Evolutionary conservation across 2,113 vertebrate genomes (phyloP).

Genomic region (Atractosteus spatula): DNA sequence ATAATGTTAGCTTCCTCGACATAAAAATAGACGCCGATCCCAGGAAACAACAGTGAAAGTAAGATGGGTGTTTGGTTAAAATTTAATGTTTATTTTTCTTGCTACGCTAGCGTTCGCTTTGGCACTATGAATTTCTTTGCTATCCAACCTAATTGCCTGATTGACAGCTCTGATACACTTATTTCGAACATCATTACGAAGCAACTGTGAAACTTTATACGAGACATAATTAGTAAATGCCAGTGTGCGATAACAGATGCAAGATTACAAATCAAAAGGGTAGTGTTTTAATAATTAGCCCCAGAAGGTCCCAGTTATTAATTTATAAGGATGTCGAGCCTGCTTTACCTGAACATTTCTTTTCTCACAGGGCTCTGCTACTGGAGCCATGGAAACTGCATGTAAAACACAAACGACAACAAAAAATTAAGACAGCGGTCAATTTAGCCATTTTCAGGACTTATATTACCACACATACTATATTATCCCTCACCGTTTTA

Average conservation of each 20-base stretch:
- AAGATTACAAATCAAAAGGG: constrained; percentile 17
- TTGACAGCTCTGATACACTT: constrained; percentile 13
- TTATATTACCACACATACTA: background rate
- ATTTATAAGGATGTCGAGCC: constrained; percentile 12
- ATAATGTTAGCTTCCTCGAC: background rate
- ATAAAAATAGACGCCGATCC: background rate
- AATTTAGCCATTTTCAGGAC: no score
- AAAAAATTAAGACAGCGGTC: no score
- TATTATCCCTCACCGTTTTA: constrained; percentile 41
- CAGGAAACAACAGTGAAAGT: no score
- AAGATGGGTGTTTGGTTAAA: background rate
- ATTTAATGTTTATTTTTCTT: background rate
- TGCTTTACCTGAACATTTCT: background rate
- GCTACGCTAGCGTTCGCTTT: background rate
- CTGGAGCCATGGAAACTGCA: no score
- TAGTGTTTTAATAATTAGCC: constrained; percentile 4
- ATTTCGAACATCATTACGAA: constrained; percentile 14
- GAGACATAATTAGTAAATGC: constrained; percentile 13
- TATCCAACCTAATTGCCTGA: background rate
- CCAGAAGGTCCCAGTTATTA: constrained; percentile 6
- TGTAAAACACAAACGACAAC: no score
- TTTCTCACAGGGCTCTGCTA: no score
- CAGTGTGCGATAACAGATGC: constrained; percentile 10
- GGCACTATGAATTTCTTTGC: background rate
- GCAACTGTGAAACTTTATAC: constrained; percentile 21